Conservation (phyloP, 2,797 vertebrate species). For the Rousettus madagascariensis region DNA sequence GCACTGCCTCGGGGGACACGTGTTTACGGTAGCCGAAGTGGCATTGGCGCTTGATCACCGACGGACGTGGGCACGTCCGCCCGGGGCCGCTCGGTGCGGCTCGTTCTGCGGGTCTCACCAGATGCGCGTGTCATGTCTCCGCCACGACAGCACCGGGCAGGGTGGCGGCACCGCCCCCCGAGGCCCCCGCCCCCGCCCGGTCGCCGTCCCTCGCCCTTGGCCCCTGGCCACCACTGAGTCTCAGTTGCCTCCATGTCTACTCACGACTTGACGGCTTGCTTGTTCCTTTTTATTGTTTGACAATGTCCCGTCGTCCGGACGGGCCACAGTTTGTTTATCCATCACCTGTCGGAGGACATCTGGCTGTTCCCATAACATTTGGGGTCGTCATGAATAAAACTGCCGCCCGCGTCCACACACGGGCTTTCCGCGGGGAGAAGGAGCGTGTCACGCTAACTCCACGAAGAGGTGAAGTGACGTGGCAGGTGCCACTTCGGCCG, state of each 20-base stretch:
- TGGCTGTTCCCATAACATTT: background rate
- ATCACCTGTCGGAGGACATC: background rate
- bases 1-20: too few species aligned
- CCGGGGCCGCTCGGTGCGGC: rapidly evolving
- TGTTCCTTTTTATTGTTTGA: background rate
- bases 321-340: background rate
- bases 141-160: rapidly evolving
- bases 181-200: rapidly evolving
- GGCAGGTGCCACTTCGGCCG: background rate
- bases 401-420: background rate
- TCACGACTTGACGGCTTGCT: too few species aligned
- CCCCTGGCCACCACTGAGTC: background rate
- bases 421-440: background rate
- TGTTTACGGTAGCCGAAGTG: too few species aligned
- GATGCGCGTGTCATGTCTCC: rapidly evolving
- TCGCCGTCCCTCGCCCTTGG: rapidly evolving
- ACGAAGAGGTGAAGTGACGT: too few species aligned
- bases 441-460: background rate
- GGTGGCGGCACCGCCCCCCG: rapidly evolving
- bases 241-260: background rate
- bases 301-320: background rate
- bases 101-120: background rate
- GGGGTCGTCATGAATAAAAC: background rate
- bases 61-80: rapidly evolving
- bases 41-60: rapidly evolving